These are phyloP conservation scores for Tachycineta bicolor DNA, from an alignment of 2,113 vertebrate species.

Conservation along the genomic window DNA sequence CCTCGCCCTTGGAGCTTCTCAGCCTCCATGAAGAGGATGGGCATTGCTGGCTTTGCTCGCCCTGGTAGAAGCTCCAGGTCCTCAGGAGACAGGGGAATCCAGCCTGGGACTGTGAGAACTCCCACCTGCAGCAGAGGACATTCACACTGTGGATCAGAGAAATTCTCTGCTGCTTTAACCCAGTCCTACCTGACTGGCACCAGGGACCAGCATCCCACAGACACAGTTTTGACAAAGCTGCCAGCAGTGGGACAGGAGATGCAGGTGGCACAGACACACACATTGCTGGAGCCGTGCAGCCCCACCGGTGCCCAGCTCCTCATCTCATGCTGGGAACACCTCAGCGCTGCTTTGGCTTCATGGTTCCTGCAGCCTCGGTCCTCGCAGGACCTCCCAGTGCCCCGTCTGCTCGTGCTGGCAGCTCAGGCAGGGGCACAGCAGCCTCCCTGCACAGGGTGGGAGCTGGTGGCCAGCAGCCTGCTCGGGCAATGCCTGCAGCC, in stretches of 20 bases:
- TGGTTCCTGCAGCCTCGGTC: fast-evolving
- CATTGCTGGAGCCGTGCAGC: fast-evolving
- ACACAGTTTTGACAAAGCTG: background rate
- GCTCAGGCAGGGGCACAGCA: background rate
- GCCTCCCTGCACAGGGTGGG: background rate
- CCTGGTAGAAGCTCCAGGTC: background rate
- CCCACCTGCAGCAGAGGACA: background rate
- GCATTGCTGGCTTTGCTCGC: background rate
- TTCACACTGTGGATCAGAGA: background rate
- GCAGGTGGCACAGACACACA: background rate
- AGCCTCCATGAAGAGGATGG: background rate
- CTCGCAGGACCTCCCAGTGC: fast-evolving
- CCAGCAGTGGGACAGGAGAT: background rate
- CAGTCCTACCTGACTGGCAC: fast-evolving
- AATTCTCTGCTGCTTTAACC: background rate
- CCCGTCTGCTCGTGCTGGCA: fast-evolving
- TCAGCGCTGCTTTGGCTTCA: background rate
- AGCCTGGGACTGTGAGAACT: background rate
- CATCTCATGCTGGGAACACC: background rate
- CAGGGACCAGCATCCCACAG: background rate
- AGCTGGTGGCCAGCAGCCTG: background rate
- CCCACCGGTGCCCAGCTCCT: background rate
- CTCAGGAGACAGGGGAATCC: background rate
- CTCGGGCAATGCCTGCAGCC: background rate
- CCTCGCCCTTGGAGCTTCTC: background rate